phyloP scores from a whole-genome alignment of 2,888 invertebrate genomes.

The Merodon equestris region DNA sequence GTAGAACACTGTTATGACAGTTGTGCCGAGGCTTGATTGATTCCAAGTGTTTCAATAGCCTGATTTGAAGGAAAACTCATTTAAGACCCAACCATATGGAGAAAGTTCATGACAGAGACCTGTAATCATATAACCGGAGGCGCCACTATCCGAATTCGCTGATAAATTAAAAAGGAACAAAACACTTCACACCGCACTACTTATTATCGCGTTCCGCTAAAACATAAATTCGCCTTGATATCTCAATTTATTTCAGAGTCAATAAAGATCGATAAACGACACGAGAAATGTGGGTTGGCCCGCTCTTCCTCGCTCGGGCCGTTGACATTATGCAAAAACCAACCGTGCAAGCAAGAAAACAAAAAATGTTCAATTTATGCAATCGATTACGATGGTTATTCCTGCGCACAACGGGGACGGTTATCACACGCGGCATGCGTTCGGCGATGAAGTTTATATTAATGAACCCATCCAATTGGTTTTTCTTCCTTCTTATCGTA shows the following conservation, averaged over 20 bases:
- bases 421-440: background rate
- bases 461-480: conserved; percentile 30
- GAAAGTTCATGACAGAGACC: no score
- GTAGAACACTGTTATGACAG: conserved; percentile 5
- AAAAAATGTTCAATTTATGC: conserved; percentile 33
- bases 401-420: background rate
- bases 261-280: conserved; percentile 32
- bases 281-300: conserved; percentile 45
- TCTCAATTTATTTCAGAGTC: conserved; percentile 60
- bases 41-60: no score
- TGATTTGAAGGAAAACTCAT: background rate
- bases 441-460: conserved; percentile 50
- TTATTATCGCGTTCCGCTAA: conserved; percentile 10
- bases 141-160: no score
- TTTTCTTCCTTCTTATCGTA: conserved; percentile 46
- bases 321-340: conserved; percentile 48
- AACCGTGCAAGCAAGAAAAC: conserved; percentile 3
- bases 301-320: conserved; percentile 26
- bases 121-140: no score
- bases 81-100: no score
- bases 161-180: background rate
- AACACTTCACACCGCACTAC: background rate
- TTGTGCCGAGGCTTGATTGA: background rate
- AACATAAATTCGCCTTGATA: conserved; percentile 47
- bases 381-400: conserved; percentile 28